Percentiles rank a stretch among this genome's conserved stretches.
These are phyloP conservation scores for Plagiodera versicolora DNA, from an alignment of 2,888 invertebrate species.

Conservation along the genomic window DNA sequence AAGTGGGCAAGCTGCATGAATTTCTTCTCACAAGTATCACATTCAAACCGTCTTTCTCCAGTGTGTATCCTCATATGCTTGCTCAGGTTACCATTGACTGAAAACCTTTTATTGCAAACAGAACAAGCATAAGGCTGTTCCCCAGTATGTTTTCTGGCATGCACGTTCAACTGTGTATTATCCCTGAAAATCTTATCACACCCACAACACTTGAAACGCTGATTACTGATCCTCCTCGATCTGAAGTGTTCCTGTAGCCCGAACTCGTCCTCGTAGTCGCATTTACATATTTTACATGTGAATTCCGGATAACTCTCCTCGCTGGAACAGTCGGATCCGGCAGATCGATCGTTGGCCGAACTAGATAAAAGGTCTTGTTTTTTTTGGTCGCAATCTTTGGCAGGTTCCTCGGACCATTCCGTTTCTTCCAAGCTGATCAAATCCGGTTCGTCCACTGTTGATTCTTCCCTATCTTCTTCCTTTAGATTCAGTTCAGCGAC, in stretches of 20 bases:
- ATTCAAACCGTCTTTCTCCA: constrained; percentile 45
- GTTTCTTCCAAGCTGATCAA: constrained; percentile 16
- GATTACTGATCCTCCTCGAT: constrained; percentile 37
- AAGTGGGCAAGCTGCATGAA: constrained; percentile 50
- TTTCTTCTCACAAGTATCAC: constrained; percentile 46
- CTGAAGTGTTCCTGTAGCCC: constrained; percentile 40
- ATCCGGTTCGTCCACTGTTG: constrained; percentile 20
- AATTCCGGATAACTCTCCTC: constrained; percentile 23
- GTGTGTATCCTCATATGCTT: constrained; percentile 50
- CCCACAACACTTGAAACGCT: constrained; percentile 44
- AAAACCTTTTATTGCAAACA: constrained; percentile 47
- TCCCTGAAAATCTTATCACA: constrained; percentile 48
- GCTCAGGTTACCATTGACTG: constrained; percentile 50
- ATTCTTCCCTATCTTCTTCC: constrained; percentile 16
- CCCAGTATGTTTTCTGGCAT: constrained; percentile 48
- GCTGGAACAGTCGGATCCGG: constrained; percentile 18
- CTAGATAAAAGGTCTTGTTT: background rate
- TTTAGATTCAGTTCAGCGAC: constrained; percentile 8
- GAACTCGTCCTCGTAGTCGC: constrained; percentile 34
- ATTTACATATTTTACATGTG: constrained; percentile 44
- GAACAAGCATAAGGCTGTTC: constrained; percentile 48
- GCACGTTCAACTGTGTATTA: constrained; percentile 48
- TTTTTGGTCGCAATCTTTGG: background rate
- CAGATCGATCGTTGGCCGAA: background rate
- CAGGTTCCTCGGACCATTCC: background rate